Base-by-base conservation (phyloP, 1,140 invertebrate genomes). In the Proctacanthus coquilletti region DNA sequence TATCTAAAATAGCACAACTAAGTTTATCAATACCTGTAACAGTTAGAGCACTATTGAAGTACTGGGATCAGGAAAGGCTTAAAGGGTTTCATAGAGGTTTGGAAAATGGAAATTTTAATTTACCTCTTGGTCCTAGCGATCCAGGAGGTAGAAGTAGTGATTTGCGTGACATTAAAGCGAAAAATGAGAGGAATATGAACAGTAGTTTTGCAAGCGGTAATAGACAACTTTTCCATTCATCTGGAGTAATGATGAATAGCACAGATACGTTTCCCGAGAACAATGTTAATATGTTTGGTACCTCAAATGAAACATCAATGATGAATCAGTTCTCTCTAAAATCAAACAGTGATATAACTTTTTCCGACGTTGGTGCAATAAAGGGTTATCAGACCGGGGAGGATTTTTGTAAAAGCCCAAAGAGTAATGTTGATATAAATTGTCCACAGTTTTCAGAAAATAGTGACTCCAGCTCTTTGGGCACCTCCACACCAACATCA, bases 21-120 rank as follows among this genome's bases (percentile, higher is more conserved):
- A 88, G 78, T 46, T 69, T 91, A 42, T 94, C 89, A 11, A 87
- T 96, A 53, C 92, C 92, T 3, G 70, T 94, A 14, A 89, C 88
- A 3, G 64, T 71, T 8, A 67, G 83, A 42, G 71, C 77, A 3
- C 60, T 87, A 5, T 69, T 84, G 5, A 69, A 71, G 41, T 74
- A 72, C 42, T 77, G 72, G 74, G 63, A 72, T 43, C 55, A 66
- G 5, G 69, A 70, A 42, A 62, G 62, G 20, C 53, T 65, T 39
- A 64, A 68, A 34, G 66, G 65, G 29, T 48, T 64, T 36, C 64
- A 67, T 47, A 63, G 60, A 9, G 61, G 53, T 30, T 42, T 42
- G 42, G 44, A 36, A 49, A 50, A 49, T 48, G 49, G 45, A 54
- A 62, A 38, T 46, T 56, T 30, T 44, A 61, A 38, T 56, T 54